Base-by-base conservation (phyloP, 2,113 vertebrate species). In the Macquaria ambigua region DNA sequence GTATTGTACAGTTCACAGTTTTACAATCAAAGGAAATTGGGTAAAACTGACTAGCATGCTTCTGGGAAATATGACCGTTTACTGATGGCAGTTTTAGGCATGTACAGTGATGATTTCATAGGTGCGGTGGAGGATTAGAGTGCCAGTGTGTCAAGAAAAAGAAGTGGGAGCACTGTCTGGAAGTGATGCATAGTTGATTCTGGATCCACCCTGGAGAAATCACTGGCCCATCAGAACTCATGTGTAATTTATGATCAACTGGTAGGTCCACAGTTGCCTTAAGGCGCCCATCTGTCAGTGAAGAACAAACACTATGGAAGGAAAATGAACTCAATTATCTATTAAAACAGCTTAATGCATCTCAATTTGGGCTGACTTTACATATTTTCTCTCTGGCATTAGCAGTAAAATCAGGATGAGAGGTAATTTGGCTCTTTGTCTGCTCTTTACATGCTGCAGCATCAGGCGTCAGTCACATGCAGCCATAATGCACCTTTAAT, bases 181-280 rank as follows among this genome's bases (percentile, higher is more conserved):
- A 85, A 82, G 56, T 55, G 76, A 73, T 87, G 74, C 79, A 74
- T 82, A 79, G 84, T 63, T 83, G 63, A 90, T 87, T 89, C 58
- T 89, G 23, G 50, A 83, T 77, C 79, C 85, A 78, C 77, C 71
- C 84, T 76, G 39, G 75, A 88, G 90, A 90, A 83, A 87, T 86
- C 61, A 59, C 71, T 79, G 73, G 82, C 76, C 85, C 89, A 90
- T 95, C 90, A 93, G 81, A 91, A 85, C 71, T 91, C 80, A 90
- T 94, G 83, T 90, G 86, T 92, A 90, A 95, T 92, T 94, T 89
- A 94, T 92, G 82, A 91, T 94, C 89, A 93, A 87, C 85, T 92
- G 69, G 85, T 89, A 71, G 82, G 81, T 90, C 90, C 86, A 90
- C 63, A 81, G 69, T 90, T 71, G 92, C 92, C 91, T 84, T 75